Evolutionary conservation across 2,797 vertebrate genomes (phyloP).

Genomic region (Coilia nasus): DNA sequence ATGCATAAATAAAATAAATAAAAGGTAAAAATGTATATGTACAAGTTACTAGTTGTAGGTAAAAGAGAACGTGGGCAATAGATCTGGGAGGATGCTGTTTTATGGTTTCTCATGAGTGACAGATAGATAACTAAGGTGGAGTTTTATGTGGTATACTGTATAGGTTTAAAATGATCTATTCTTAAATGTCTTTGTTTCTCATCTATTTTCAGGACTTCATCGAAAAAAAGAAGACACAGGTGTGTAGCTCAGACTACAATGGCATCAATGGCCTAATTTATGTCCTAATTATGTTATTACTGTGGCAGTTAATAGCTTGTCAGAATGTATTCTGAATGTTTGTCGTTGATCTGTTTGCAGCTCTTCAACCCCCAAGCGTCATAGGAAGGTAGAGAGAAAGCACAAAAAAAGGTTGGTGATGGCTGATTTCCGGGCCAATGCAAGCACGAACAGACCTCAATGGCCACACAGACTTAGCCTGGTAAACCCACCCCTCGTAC

Average conservation of each 20-base stretch:
- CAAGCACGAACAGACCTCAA: background rate
- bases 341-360: constrained; percentile 71
- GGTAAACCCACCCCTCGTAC: too few relatives aligned
- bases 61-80: too few relatives aligned
- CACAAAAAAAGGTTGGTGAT: constrained; percentile 94
- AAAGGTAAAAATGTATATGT: too few relatives aligned
- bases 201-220: constrained; percentile 78
- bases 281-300: background rate
- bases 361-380: constrained; percentile 87
- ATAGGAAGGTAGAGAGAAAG: constrained; percentile 90
- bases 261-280: too few relatives aligned
- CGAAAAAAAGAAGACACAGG: constrained; percentile 95
- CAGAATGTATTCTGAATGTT: constrained; percentile 67
- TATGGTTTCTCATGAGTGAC: too few relatives aligned
- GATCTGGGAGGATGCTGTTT: too few relatives aligned
- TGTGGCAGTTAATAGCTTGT: background rate
- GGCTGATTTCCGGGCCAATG: constrained; percentile 23
- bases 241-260: constrained; percentile 60
- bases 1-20: too few relatives aligned
- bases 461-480: too few relatives aligned
- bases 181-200: background rate
- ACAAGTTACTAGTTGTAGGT: too few relatives aligned
- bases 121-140: too few relatives aligned
- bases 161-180: background rate
- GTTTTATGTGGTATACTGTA: background rate